Conservation (phyloP, 2,113 vertebrate genomes). For the Sisor rabdophorus region DNA sequence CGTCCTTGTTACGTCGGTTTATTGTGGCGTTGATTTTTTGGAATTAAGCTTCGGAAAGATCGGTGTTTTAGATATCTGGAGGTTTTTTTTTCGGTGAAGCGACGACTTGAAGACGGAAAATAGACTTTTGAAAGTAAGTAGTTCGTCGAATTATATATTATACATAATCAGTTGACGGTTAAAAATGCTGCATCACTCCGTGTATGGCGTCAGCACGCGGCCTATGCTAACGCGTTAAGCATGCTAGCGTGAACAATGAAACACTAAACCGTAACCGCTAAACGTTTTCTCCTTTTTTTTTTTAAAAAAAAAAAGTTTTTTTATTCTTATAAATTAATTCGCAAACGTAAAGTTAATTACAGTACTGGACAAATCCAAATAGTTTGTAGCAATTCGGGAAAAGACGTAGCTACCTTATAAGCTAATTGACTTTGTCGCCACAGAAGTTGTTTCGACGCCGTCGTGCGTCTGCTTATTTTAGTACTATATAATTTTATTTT, state of each 20-base stretch:
- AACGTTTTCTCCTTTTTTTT: not conserved
- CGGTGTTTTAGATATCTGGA: not conserved
- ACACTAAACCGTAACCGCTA: not conserved
- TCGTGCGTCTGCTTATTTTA: no score
- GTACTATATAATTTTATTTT: no score
- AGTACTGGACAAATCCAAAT: not conserved
- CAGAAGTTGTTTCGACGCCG: not conserved
- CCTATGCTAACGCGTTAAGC: not conserved
- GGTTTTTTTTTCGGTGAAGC: rapidly evolving
- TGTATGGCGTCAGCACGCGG: slow-evolving; percentile 5
- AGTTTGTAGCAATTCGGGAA: not conserved
- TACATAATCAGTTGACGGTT: not conserved
- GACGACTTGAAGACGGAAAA: not conserved
- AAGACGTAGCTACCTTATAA: not conserved
- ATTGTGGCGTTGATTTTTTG: not conserved
- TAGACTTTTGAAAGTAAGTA: not conserved
- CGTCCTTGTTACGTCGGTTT: no score
- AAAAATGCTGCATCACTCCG: slow-evolving; percentile 17
- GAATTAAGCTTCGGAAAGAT: no score
- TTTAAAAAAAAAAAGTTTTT: no score
- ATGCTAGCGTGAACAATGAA: not conserved
- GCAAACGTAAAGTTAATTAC: no score
- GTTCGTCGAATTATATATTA: not conserved
- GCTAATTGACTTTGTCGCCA: not conserved
- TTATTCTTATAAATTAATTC: no score